A percentile compares a stretch with the other conserved stretches of the same genome.
Conservation (phyloP, 2,888 invertebrate species). For the Camptogramma bilineatum region DNA sequence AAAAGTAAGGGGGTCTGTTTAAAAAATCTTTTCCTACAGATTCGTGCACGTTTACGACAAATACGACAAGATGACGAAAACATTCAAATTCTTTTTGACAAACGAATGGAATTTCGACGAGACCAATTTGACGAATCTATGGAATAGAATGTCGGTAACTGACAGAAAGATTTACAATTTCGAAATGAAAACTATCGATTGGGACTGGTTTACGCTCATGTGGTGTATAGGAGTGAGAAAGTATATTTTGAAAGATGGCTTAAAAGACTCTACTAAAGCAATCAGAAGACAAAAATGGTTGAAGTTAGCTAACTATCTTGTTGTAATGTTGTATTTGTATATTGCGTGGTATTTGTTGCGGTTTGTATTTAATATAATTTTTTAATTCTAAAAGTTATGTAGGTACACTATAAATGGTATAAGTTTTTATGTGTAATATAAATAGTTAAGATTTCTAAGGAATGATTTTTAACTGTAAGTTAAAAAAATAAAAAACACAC, state of each 20-base stretch:
- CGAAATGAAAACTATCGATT: constrained; percentile 42
- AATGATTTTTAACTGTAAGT: too few species aligned
- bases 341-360: not conserved
- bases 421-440: too few species aligned
- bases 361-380: not conserved
- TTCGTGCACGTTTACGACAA: constrained; percentile 50
- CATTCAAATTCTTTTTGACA: constrained; percentile 37
- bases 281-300: constrained; percentile 45
- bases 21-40: constrained; percentile 32
- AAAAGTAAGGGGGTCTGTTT: too few species aligned
- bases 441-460: too few species aligned
- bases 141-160: constrained; percentile 35
- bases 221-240: constrained; percentile 50
- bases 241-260: constrained; percentile 45
- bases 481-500: too few species aligned
- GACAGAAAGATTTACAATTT: constrained; percentile 49
- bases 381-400: not conserved
- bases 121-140: constrained; percentile 42
- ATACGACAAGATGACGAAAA: constrained; percentile 38
- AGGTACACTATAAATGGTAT: too few species aligned
- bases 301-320: constrained; percentile 34
- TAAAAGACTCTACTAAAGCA: constrained; percentile 35
- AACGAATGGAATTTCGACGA: constrained; percentile 50
- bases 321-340: constrained; percentile 17
- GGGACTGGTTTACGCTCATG: constrained; percentile 38